Conservation (phyloP, 2,888 invertebrate genomes). For the Acronicta alni region DNA sequence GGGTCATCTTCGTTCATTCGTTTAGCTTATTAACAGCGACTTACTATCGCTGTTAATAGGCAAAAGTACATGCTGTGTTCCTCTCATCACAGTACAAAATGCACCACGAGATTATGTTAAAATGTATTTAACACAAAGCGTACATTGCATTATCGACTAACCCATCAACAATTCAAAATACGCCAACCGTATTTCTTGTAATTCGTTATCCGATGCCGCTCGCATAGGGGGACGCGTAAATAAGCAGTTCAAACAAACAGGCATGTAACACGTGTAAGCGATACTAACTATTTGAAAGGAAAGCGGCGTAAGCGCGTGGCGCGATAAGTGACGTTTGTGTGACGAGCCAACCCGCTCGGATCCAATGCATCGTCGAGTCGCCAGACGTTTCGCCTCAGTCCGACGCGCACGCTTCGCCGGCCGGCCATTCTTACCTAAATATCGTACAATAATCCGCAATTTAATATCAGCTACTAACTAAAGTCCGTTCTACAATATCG, state of each 20-base stretch:
- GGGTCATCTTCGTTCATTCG: constrained; percentile 48
- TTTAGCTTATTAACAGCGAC: constrained; percentile 39
- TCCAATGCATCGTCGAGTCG: constrained; percentile 61
- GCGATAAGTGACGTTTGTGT: constrained; percentile 77
- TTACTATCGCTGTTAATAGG: constrained; percentile 24
- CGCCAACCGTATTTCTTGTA: constrained; percentile 18
- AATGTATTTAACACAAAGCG: constrained; percentile 41
- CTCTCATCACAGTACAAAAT: constrained; percentile 27
- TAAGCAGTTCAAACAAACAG: constrained; percentile 28
- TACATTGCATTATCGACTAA: constrained; percentile 35
- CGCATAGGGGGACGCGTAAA: constrained; percentile 7
- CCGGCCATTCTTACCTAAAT: constrained; percentile 65
- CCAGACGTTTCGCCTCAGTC: constrained; percentile 62
- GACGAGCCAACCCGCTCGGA: constrained; percentile 60
- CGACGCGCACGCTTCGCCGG: constrained; percentile 69
- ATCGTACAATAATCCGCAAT: constrained; percentile 52
- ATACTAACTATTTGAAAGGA: constrained; percentile 30
- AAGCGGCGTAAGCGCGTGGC: constrained; percentile 76
- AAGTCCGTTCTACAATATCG: constrained; percentile 20
- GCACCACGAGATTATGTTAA: constrained; percentile 43
- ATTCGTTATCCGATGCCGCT: constrained; percentile 35
- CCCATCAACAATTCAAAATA: constrained; percentile 15
- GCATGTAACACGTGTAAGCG: constrained; percentile 34
- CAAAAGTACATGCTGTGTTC: constrained; percentile 11
- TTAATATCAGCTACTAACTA: constrained; percentile 27